Base-by-base conservation (phyloP, 2,888 invertebrate genomes). In the Aromia moschata region DNA sequence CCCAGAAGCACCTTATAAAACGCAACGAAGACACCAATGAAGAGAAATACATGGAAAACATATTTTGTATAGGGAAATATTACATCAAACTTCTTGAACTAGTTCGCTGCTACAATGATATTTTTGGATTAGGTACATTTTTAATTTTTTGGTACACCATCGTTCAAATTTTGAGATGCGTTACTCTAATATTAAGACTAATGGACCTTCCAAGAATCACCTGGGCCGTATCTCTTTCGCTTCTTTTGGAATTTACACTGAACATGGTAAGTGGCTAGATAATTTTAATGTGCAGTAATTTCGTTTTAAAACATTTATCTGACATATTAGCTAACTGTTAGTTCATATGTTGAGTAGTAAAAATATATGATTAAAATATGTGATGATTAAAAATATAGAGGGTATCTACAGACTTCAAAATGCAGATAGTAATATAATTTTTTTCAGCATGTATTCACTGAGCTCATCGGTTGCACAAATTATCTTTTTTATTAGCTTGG, bases 71-170 rank as follows among this genome's bases (percentile, higher is more conserved):
- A 15, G 44, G 56, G 1, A 56, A 41, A 7, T 16, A 36, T 1
- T 56, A 56, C 14, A 49, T 49, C n/a, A 36, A 16, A 9, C 30
- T 46, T 10, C 14, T 10, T 14, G 15, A 43, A 14, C 5, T 56
- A 5, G 38, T 51, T 1, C 14, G 43, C 5, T 11, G 14, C 25
- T 49, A 41, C 15, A 56, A 56, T 14, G 37, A 49, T n/a, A 43
- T 56, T 20, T 56, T 41, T 30, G 56, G 56, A 16, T 15, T 38
- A 2, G 36, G 9, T 9, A 49, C 40, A 2, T 10, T 43, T 2
- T 30, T 56, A 10, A 56, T 49, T n/a, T 41, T 56, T 15, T 49
- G 49, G 33, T 43, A 56, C 49, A 31, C 56, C 9, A 41, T 56
- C 9, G 30, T 56, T 18, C 56, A 56, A 10, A 20, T 49, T 3